Percentiles rank a stretch among this genome's conserved stretches.
phyloP scores from a whole-genome alignment of 1,140 invertebrate species.

The Papilio polyxenes region DNA sequence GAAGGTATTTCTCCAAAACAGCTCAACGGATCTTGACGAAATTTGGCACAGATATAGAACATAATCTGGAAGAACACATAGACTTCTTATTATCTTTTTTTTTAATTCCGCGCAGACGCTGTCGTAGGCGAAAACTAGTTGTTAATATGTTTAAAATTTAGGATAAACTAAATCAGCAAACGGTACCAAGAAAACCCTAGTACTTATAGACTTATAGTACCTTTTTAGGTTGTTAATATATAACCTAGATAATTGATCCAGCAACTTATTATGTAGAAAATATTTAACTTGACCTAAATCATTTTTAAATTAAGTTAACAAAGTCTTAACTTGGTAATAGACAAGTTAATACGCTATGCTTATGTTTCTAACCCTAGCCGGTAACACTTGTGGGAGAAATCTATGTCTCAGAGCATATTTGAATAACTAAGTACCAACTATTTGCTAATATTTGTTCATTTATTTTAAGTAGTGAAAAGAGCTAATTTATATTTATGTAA shows the following conservation, averaged over 20 bases:
- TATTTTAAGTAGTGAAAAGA: conserved; percentile 4
- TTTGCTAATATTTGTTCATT: conserved; percentile 3
- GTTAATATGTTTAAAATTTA: no score
- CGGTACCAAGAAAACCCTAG: no score
- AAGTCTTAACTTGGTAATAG: not conserved
- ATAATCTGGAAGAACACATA: no score
- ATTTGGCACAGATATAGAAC: no score
- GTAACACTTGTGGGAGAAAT: not conserved
- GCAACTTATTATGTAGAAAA: not conserved
- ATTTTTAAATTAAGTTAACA: conserved; percentile 7
- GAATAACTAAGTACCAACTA: conserved; percentile 19
- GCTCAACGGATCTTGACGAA: no score
- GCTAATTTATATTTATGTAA: not conserved
- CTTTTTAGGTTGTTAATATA: not conserved
- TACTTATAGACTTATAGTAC: no score
- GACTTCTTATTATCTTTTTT: no score
- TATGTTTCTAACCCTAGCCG: not conserved
- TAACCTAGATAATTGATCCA: not conserved
- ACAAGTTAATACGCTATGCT: not conserved
- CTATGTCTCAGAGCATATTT: conserved; percentile 8
- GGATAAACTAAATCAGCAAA: no score
- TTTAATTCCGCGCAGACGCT: no score
- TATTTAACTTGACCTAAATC: not conserved
- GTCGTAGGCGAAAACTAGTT: no score
- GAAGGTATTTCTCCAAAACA: no score